Percentiles rank a stretch among this genome's conserved stretches.
phyloP scores from a whole-genome alignment of 64 coral and sea anemone genomes.

The Acropora yongei region DNA sequence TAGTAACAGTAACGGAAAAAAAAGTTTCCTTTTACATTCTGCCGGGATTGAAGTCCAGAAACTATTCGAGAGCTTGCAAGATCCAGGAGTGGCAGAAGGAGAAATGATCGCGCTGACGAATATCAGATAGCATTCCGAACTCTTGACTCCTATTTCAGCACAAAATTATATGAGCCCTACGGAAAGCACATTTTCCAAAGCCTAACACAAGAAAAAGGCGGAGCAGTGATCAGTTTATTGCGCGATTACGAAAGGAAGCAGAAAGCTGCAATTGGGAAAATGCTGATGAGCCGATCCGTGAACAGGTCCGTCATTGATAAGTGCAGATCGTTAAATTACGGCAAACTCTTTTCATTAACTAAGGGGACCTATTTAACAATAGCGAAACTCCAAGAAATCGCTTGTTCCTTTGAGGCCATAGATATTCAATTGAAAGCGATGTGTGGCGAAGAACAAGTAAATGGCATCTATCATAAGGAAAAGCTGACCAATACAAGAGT shows the following conservation, averaged over 20 bases:
- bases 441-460: neutral
- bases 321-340: neutral
- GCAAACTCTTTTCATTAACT: neutral
- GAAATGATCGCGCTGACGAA: neutral
- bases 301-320: too few relatives aligned
- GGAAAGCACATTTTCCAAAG: neutral
- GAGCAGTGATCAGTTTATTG: neutral
- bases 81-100: neutral
- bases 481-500: neutral
- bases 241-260: neutral
- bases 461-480: neutral
- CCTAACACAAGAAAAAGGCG: neutral
- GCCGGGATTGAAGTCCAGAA: neutral
- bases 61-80: neutral
- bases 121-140: neutral
- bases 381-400: neutral
- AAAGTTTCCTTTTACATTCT: neutral
- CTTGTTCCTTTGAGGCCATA: neutral
- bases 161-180: neutral
- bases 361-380: neutral
- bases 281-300: neutral
- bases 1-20: too few relatives aligned
- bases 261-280: neutral
- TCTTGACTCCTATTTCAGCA: neutral
- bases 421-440: neutral